phyloP scores from a whole-genome alignment of 2,113 vertebrate genomes.

The Zeus faber region DNA sequence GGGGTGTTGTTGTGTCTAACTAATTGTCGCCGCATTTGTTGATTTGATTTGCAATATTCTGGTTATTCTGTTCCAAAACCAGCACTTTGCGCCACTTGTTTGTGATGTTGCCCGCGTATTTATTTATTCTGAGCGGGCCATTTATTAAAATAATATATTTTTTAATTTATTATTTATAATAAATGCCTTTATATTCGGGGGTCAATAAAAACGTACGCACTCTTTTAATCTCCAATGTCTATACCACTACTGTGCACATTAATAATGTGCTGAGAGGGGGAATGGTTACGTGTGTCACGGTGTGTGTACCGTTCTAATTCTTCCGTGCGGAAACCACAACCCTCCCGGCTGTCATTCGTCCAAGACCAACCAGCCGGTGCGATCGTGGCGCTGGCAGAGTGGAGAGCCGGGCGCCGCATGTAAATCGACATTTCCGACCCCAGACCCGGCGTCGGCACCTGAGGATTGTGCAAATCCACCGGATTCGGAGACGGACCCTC shows the following conservation, averaged over 20 bases:
- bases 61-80: background rate
- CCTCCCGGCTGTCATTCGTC: conserved; percentile 68
- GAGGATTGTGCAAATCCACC: conserved; percentile 34
- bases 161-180: no score
- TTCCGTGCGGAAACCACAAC: conserved; percentile 68
- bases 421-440: conserved; percentile 53
- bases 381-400: conserved; percentile 70
- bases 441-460: conserved; percentile 38
- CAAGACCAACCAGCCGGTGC: conserved; percentile 53
- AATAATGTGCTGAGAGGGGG: background rate
- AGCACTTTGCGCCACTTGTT: no score
- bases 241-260: no score
- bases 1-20: background rate
- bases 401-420: conserved; percentile 61
- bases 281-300: conserved; percentile 10
- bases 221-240: background rate
- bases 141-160: no score
- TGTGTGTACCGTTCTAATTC: conserved; percentile 44
- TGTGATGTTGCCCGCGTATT: no score
- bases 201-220: background rate
- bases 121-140: no score
- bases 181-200: background rate
- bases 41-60: background rate
- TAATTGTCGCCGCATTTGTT: background rate
- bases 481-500: conserved; percentile 10